Evolutionary conservation across 1,140 invertebrate species (phyloP), one percentile per base, ranked within the genome.

Genomic region (Nasonia giraulti): DNA sequence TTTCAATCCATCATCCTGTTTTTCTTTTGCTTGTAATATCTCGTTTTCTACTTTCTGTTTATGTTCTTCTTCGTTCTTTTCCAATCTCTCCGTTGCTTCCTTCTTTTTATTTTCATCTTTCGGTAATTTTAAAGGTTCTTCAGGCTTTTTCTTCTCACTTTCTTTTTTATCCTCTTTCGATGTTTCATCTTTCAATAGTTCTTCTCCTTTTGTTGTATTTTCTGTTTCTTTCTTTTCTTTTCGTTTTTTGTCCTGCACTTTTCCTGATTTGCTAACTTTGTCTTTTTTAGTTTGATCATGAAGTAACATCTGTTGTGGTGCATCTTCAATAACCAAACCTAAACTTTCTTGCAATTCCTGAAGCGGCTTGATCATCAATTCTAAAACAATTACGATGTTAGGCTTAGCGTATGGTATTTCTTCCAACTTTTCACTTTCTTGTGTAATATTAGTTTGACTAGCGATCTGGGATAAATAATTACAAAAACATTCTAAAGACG

Each of bases 261-360:
- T 76, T 27, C n/a, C 10, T 76, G 37, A 23, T 33, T 88, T 75
- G 1, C 71, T 44, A 73, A 85, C 66, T 77, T 80, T 14, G 79
- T 87, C 88, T 40, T 80, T 82, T 83, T 75, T 74, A 44, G 78
- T 83, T 40, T 87, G 2, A 12, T 80, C 31, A 68, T 80, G 1
- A 14, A 11, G 1, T 71, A 85, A 85, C 47, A n/a, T 86, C 14
- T 77, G 69, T 0, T 50, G 10, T 17, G 33, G 20, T 50, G 20
- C 17, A 77, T 75, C 14, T 77, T 91, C 90, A 83, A 91, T 86
- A 20, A 95, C 90, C 73, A 94, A 86, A 20, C 94, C 88, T 68
- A 95, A 89, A 84, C 93, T 94, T 84, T 93, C 93, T 86, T 93
- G 92, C 68, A 95, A 89, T 88, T 93, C 93, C 87, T 93, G 91